These are phyloP conservation scores for Apostichopus leukothele DNA, from an alignment of 53 echinoderm and acorn worm genomes.

Conservation along the genomic window DNA sequence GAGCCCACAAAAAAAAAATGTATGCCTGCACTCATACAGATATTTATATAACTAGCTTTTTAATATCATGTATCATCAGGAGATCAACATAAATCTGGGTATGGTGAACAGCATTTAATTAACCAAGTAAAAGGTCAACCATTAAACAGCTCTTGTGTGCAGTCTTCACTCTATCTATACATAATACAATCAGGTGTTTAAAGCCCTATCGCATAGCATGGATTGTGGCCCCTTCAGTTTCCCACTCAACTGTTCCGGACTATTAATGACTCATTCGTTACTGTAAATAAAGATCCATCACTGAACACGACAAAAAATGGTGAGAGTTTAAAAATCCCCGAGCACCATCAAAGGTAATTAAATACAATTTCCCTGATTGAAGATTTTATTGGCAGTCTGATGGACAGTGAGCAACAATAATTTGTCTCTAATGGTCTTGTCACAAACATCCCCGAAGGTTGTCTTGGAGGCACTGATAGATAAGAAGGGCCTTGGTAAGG, in stretches of 20 bases:
- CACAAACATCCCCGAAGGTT: neutral
- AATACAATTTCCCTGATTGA: conserved; percentile 18
- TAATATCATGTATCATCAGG: too few relatives aligned
- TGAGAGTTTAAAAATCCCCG: neutral
- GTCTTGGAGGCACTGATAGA: conserved; percentile 3
- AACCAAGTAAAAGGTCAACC: too few relatives aligned
- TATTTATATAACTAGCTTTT: too few relatives aligned
- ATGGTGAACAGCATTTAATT: too few relatives aligned
- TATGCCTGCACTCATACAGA: too few relatives aligned
- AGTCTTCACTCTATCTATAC: too few relatives aligned
- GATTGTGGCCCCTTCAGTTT: neutral
- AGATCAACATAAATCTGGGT: too few relatives aligned
- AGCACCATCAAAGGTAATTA: conserved; percentile 9
- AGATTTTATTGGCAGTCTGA: conserved; percentile 34
- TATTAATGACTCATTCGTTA: conserved; percentile 4
- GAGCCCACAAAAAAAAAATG: too few relatives aligned
- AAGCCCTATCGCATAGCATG: too few relatives aligned
- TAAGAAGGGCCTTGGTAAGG: conserved; percentile 1
- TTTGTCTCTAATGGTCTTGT: conserved; percentile 27
- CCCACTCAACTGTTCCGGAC: conserved; percentile 4
- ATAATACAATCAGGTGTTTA: too few relatives aligned
- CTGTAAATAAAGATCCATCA: neutral
- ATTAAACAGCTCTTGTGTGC: too few relatives aligned
- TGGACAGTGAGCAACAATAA: conserved; percentile 26
- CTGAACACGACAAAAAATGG: neutral